Conservation (phyloP, 37 sponge, comb jelly and placozoan species). For the Crambe crambe region DNA sequence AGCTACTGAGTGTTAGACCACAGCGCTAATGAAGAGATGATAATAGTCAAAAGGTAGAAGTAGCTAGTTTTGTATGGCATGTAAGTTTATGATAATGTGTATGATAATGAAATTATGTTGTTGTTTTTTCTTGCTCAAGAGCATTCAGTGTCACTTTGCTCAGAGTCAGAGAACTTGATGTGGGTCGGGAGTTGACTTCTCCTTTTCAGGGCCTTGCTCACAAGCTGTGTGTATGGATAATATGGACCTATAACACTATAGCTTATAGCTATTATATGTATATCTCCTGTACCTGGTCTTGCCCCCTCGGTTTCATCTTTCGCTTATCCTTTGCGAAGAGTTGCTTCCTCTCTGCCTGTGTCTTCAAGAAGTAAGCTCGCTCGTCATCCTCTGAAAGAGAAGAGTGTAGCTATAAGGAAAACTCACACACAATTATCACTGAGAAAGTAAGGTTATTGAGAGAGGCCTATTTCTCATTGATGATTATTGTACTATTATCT, state of each 20-base stretch:
- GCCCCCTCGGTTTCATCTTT: constrained; percentile 41
- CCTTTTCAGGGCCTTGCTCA: constrained; percentile 22
- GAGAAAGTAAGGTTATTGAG: too few species aligned
- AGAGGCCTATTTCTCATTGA: too few species aligned
- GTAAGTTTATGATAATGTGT: too few species aligned
- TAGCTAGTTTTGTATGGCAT: too few species aligned
- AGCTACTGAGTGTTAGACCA: too few species aligned
- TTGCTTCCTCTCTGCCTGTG: constrained; percentile 42
- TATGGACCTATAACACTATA: not conserved
- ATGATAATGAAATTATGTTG: too few species aligned
- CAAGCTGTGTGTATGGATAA: constrained; percentile 2
- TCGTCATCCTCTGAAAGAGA: constrained; percentile 51
- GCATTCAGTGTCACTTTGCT: constrained; percentile 3
- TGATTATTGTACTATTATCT: too few species aligned
- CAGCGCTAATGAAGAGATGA: too few species aligned
- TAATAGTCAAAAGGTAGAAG: too few species aligned
- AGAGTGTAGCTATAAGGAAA: too few species aligned
- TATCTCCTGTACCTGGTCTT: constrained; percentile 55
- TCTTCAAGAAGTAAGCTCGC: constrained; percentile 62
- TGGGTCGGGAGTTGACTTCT: not conserved
- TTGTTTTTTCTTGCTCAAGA: not conserved
- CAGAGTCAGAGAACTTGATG: constrained; percentile 40
- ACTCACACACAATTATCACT: too few species aligned
- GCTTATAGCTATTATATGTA: too few species aligned
- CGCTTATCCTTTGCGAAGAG: not conserved